These are phyloP conservation scores for Erpobdella octoculata DNA, from an alignment of 2,888 invertebrate species.

Conservation along the genomic window DNA sequence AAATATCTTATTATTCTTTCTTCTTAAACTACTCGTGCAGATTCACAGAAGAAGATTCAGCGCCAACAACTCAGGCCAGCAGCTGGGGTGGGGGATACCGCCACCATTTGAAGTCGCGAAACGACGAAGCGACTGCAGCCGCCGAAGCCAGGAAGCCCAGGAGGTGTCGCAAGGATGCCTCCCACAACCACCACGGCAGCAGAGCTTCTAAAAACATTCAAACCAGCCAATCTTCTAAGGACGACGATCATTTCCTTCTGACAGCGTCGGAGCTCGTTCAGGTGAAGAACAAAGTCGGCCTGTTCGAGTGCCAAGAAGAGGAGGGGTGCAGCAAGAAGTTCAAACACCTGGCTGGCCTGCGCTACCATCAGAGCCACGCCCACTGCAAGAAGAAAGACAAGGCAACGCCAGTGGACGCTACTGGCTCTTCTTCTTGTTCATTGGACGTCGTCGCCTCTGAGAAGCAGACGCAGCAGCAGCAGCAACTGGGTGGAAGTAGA, in stretches of 20 bases:
- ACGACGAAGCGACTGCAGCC: not conserved
- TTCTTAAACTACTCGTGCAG: no score
- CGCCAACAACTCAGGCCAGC: not conserved
- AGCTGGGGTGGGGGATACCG: not conserved
- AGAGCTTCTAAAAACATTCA: not conserved
- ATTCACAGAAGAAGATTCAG: constrained; percentile 10
- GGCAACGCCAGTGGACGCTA: not conserved
- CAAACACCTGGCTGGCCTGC: constrained; percentile 89
- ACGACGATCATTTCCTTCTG: not conserved
- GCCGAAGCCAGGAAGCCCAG: constrained; percentile 4
- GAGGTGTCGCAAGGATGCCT: constrained; percentile 18
- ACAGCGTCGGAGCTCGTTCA: not conserved
- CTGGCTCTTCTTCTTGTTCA: not conserved
- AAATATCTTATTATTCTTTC: no score
- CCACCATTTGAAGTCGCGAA: not conserved
- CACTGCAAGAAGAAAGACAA: constrained; percentile 55
- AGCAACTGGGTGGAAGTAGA: not conserved
- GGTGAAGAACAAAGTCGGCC: constrained; percentile 51
- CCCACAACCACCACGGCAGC: not conserved
- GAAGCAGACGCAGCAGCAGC: not conserved
- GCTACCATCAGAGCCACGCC: constrained; percentile 90
- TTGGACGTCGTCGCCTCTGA: not conserved
- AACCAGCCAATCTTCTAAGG: not conserved
- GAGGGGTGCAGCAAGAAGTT: constrained; percentile 95
- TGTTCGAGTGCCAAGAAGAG: constrained; percentile 87